Percentiles rank a stretch among this genome's conserved stretches.
Conservation (phyloP, 2,888 invertebrate species). For the Orgyia antiqua region DNA sequence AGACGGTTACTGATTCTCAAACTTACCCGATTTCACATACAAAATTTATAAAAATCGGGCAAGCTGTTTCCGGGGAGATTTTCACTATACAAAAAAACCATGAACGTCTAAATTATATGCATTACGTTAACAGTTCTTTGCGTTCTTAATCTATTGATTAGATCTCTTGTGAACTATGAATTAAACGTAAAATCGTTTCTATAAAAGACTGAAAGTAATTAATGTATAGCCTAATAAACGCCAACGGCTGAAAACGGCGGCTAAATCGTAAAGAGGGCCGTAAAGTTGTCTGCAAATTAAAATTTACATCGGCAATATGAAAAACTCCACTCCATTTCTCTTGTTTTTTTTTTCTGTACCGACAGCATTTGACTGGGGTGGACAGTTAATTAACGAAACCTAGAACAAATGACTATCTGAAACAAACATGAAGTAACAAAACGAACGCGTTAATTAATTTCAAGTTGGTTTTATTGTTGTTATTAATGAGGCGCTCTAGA, state of each 20-base stretch:
- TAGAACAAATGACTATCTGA: conserved; percentile 58
- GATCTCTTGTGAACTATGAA: conserved; percentile 11
- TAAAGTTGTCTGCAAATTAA: conserved; percentile 75
- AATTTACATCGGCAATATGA: conserved; percentile 76
- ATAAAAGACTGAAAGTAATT: conserved; percentile 47
- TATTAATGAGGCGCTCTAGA: conserved; percentile 8
- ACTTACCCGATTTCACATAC: too few relatives aligned
- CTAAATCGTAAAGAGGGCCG: conserved; percentile 72
- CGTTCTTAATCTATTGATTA: too few relatives aligned
- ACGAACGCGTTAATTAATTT: conserved; percentile 28
- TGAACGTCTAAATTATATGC: too few relatives aligned
- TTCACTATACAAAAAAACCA: too few relatives aligned
- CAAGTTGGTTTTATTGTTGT: conserved; percentile 15
- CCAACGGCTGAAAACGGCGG: conserved; percentile 61
- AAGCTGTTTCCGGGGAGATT: too few relatives aligned
- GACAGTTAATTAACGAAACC: conserved; percentile 71
- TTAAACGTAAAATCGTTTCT: conserved; percentile 29
- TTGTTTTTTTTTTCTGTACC: conserved; percentile 54
- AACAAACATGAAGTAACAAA: conserved; percentile 42
- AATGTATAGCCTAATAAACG: conserved; percentile 70
- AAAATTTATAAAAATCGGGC: too few relatives aligned
- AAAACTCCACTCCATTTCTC: conserved; percentile 63
- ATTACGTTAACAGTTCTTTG: too few relatives aligned
- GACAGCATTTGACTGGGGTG: conserved; percentile 61
- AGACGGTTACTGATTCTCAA: too few relatives aligned